Conservation (phyloP, 2,888 invertebrate species). For the Leucophenga montana region DNA sequence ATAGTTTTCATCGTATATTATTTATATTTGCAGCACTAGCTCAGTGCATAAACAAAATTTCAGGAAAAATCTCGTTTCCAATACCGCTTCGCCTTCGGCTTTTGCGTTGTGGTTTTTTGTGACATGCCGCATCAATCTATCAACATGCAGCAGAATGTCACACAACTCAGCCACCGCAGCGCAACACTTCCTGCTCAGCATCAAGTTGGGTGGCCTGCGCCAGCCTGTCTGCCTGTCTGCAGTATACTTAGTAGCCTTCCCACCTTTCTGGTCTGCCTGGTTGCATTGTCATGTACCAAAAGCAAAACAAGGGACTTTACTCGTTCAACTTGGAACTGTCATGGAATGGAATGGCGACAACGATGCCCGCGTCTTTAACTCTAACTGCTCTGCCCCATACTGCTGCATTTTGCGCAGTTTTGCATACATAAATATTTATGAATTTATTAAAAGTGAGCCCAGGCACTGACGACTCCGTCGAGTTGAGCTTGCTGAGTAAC, state of each 20-base stretch:
- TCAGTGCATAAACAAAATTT: no score
- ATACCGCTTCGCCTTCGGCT: not conserved
- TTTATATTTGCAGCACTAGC: no score
- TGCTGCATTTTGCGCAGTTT: constrained; percentile 62
- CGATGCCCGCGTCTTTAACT: constrained; percentile 26
- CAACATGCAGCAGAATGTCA: constrained; percentile 36
- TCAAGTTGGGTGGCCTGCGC: not conserved
- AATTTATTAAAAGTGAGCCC: constrained; percentile 74
- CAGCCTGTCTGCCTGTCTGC: constrained; percentile 6
- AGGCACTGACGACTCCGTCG: constrained; percentile 33
- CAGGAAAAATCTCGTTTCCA: no score
- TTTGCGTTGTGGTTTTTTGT: constrained; percentile 53
- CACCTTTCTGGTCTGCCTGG: not conserved
- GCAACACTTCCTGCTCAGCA: no score
- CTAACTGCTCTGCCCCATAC: not conserved
- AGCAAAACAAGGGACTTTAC: not conserved
- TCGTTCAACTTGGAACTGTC: not conserved
- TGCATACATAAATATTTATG: constrained; percentile 73
- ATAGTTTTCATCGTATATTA: no score
- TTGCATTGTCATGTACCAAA: constrained; percentile 18
- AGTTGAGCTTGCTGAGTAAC: constrained; percentile 7
- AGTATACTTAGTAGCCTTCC: not conserved
- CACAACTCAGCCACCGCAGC: not conserved
- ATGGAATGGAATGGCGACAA: constrained; percentile 18
- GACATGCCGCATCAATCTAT: constrained; percentile 67